Evolutionary conservation across 2,797 vertebrate species (phyloP), one percentile per base, ranked within the genome.

Genomic region (Toxotes lorentzi): DNA sequence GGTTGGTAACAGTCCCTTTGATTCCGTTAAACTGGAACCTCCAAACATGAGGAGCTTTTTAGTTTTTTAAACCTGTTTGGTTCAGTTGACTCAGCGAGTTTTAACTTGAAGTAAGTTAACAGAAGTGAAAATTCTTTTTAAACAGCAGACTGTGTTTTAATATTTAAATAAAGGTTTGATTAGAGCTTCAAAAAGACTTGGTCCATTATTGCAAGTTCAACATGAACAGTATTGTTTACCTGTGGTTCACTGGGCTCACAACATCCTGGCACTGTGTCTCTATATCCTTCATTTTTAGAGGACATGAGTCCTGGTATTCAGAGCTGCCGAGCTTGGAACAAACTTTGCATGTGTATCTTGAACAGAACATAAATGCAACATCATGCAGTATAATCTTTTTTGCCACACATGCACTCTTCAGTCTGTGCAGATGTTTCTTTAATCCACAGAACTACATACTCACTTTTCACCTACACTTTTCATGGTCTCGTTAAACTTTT

Each of bases 381-480:
- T 47, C 19, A 8, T 4, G 17, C 32, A 24, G 21, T 6, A 14
- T 1, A 30, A 69, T 38, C n/a, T 50, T 40, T 30, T 17, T 41
- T 1, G 13, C 16, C 48, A 24, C 9, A 40, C 1, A 2, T 19
- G 10, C 4, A 58, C 24, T 56, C 30, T 59, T 38, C n/a, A 21
- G 7, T 24, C 17, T 12, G 38, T 50, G 23, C 32, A 68, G 51
- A 16, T 58, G 27, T 53, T 45, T 48, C 34, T 65, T 38, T 61
- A 48, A 76, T 56, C 47, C 45, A 35, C 1, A 66, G 45, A 30
- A 17, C 10, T 7, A 27, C 16, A 0, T 16, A 14, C 21, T 72
- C 38, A 34, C 32, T 70, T 30, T 58, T 62, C 72, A 73, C 63
- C 64, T 27, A 3, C 19, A 59, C 72, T n/a, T 48, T 48, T 50